Conservation (phyloP, 2,797 vertebrate genomes). For the Pseudochromis fuscus region DNA sequence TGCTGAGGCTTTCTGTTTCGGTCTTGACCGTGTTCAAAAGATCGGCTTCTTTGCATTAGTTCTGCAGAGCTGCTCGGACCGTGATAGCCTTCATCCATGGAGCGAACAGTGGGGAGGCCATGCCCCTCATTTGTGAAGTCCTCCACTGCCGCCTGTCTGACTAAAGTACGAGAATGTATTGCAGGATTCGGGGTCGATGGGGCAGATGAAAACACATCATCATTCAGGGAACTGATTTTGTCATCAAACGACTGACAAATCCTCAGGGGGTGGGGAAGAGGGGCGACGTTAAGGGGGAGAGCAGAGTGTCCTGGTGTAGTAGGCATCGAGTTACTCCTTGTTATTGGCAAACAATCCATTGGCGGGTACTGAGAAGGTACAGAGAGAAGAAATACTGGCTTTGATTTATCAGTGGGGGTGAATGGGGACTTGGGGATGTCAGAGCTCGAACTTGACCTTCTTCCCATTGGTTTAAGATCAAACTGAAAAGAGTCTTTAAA, state of each 20-base stretch:
- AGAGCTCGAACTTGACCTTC: conserved; percentile 96
- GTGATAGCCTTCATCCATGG: conserved; percentile 90
- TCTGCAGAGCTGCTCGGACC: conserved; percentile 85
- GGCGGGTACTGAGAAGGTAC: conserved; percentile 90
- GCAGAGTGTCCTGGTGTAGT: conserved; percentile 93
- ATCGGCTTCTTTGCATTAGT: conserved; percentile 87
- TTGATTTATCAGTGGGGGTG: conserved; percentile 97
- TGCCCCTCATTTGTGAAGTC: conserved; percentile 91
- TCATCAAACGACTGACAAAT: conserved; percentile 98
- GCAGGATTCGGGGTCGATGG: conserved; percentile 89
- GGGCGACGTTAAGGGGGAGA: conserved; percentile 89
- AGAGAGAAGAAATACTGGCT: conserved; percentile 96
- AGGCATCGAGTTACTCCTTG: conserved; percentile 99
- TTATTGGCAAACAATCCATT: conserved; percentile 98
- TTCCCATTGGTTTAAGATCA: conserved; percentile 96
- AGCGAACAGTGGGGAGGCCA: conserved; percentile 84
- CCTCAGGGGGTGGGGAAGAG: conserved; percentile 90
- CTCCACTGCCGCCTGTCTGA: conserved; percentile 95
- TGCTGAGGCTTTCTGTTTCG: conserved; percentile 91
- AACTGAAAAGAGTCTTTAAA: conserved; percentile 99
- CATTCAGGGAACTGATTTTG: conserved; percentile 91
- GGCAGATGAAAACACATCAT: conserved; percentile 95
- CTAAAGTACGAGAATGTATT: conserved; percentile 92
- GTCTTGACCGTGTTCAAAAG: conserved; percentile 88
- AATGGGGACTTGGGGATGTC: conserved; percentile 99